Evolutionary conservation across 2,797 vertebrate species (phyloP), one percentile per base, ranked within the genome.

Genomic region (Rhinogobio ventralis): DNA sequence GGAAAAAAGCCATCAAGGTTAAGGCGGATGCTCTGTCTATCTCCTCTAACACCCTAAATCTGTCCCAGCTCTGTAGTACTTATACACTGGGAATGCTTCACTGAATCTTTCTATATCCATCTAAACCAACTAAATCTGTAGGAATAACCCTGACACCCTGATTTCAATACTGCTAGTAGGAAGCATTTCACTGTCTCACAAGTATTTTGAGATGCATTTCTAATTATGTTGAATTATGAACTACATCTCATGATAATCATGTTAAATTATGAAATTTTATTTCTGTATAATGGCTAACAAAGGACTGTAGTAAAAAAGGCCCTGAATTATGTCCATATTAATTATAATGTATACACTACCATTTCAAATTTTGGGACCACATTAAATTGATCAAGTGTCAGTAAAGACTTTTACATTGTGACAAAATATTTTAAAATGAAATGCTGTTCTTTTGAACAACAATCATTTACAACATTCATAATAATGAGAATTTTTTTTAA

Each of bases 31-130:
- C 76, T 49, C 75, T 73, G 64, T 72, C 51, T 72, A 14, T 64
- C 20, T 74, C 69, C 23, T 81, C 30, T 25, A 71, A 81, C 66
- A 64, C 42, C 55, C 55, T 36, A 62, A 74, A 64, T 51, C 71
- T 66, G 30, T 51, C 57, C 57, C 36, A 28, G 75, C 75, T 60
- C 55, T 62, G n/a, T 49, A 62, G n/a, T 19, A 74, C 66, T 55
- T 30, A 81, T 30, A 60, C 25, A 66, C 62, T 46, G 28, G 57
- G 17, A 71, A 45, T 33, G 20, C 11, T n/a, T 74, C n/a, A 49
- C 71, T 64, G 71, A 82, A 75, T 66, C 30, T 51, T n/a, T 46
- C 11, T 66, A 30, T 57, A 28, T 33, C 64, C 8, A 9, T 82
- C 36, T 30, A 23, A 79, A 66, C 60, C 75, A 33, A 49, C 25